Percentiles rank a stretch among this genome's conserved stretches.
phyloP scores from a whole-genome alignment of 1,140 invertebrate genomes.

The Philopotamus ludificatus region DNA sequence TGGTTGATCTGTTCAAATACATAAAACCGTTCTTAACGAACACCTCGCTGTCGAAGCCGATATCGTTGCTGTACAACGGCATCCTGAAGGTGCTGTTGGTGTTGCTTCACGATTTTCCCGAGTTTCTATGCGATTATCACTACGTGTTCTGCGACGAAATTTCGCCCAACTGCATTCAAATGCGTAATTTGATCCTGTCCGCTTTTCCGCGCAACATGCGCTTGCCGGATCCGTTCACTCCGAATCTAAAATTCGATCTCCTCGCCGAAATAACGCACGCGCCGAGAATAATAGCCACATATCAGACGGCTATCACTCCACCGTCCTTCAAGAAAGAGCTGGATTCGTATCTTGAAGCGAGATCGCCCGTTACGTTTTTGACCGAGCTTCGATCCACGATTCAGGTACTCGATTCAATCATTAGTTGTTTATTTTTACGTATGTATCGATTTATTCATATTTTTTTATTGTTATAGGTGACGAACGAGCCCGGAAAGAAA shows the following conservation, averaged over 20 bases:
- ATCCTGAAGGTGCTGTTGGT: slow-evolving; percentile 94
- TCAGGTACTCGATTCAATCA: slow-evolving; percentile 59
- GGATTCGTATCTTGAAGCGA: slow-evolving; percentile 92
- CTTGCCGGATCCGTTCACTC: slow-evolving; percentile 96
- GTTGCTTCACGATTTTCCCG: slow-evolving; percentile 97
- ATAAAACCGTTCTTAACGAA: slow-evolving; percentile 95
- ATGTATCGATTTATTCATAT: not conserved
- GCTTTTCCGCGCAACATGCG: slow-evolving; percentile 98
- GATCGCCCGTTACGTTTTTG: slow-evolving; percentile 93
- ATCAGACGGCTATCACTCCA: slow-evolving; percentile 83
- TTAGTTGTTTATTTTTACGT: slow-evolving; percentile 1
- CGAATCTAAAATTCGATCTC: slow-evolving; percentile 95
- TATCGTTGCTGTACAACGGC: slow-evolving; percentile 93
- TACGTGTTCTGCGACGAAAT: slow-evolving; percentile 99
- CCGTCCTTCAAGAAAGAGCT: slow-evolving; percentile 90
- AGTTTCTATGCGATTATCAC: slow-evolving; percentile 98
- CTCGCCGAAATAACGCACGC: slow-evolving; percentile 81
- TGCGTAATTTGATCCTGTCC: slow-evolving; percentile 96
- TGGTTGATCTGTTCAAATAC: slow-evolving; percentile 96
- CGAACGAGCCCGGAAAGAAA: slow-evolving; percentile 81
- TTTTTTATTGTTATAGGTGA: slow-evolving; percentile 42
- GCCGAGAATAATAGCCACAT: slow-evolving; percentile 89
- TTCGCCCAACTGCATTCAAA: slow-evolving; percentile 98
- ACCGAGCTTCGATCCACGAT: slow-evolving; percentile 88
- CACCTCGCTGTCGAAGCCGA: slow-evolving; percentile 90